Conservation (phyloP, 2,113 vertebrate genomes). For the Marmota flaviventris region DNA sequence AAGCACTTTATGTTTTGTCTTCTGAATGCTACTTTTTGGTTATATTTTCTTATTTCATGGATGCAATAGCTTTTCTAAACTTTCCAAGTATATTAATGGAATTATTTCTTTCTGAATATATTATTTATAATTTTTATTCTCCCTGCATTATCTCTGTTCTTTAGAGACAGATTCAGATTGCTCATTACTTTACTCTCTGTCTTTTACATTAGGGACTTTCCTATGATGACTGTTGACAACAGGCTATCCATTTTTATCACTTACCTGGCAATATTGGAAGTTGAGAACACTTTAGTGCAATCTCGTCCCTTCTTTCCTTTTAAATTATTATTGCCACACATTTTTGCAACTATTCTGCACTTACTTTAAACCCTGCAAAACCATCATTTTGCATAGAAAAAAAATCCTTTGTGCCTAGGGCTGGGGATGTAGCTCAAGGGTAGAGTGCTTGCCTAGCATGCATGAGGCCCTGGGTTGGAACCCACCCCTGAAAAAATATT, state of each 20-base stretch:
- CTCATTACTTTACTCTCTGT: neutral
- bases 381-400: neutral
- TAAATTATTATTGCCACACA: neutral
- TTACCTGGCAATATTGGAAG: neutral
- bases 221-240: neutral
- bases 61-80: neutral
- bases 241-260: neutral
- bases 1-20: neutral
- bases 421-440: no score
- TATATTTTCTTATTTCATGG: constrained; percentile 9
- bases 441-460: no score
- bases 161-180: neutral
- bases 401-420: neutral
- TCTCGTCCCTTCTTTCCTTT: neutral
- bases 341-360: neutral
- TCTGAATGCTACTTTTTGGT: neutral
- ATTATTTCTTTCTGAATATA: neutral
- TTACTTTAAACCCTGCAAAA: neutral
- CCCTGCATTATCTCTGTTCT: neutral
- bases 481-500: neutral
- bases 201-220: neutral
- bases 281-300: neutral
- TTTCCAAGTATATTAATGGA: neutral
- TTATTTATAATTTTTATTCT: neutral
- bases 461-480: no score